Evolutionary conservation across 1,140 invertebrate species (phyloP).

Genomic region (Meloidogyne floridensis): DNA sequence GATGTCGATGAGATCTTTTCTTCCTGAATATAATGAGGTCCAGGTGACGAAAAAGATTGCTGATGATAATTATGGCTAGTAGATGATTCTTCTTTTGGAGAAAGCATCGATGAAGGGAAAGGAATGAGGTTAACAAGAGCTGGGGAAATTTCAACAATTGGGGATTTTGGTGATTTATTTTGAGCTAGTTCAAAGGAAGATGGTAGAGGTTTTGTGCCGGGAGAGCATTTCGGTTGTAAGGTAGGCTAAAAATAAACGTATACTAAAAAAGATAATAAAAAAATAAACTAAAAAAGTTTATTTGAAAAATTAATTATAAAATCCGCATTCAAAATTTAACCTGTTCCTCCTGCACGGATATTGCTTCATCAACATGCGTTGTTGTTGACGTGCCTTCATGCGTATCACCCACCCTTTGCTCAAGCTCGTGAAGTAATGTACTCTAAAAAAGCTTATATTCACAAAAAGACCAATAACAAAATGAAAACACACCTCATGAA

Average conservation of each 20-base stretch:
- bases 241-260: too few species aligned
- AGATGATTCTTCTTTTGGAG: constrained; percentile 27
- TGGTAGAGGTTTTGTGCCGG: background rate
- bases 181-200: background rate
- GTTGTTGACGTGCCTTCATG: background rate
- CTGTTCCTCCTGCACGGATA: background rate
- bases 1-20: constrained; percentile 31
- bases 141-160: background rate
- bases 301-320: background rate
- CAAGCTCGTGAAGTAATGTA: constrained; percentile 23
- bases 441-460: constrained; percentile 11
- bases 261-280: background rate
- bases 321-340: background rate
- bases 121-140: background rate
- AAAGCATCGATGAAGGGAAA: constrained; percentile 27
- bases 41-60: background rate
- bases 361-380: constrained; percentile 3
- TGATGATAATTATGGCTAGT: constrained; percentile 21
- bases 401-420: constrained; percentile 6
- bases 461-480: background rate
- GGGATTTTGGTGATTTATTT: background rate
- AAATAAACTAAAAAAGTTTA: background rate
- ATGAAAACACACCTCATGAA: constrained; percentile 27
- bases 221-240: background rate
- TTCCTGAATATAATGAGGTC: constrained; percentile 23